Evolutionary conservation across 2,113 vertebrate species (phyloP).

Genomic region (Fregetta grallaria): DNA sequence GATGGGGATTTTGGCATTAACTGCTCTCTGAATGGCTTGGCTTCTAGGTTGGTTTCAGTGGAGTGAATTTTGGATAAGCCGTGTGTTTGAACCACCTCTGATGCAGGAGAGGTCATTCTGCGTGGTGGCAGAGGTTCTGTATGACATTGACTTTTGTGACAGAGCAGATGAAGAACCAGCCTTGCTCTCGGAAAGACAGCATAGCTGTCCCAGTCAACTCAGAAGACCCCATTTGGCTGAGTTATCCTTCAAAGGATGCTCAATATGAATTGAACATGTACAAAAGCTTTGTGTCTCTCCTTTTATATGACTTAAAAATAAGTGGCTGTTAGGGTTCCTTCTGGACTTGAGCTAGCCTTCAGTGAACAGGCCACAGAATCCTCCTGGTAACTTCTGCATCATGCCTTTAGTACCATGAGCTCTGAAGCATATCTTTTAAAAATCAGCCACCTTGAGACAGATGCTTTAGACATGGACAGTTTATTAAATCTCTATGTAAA

Average conservation of each 20-base stretch:
- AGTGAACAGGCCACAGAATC: neutral
- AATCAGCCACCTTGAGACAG: neutral
- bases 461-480: neutral
- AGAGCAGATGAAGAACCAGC: neutral
- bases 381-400: neutral
- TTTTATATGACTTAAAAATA: neutral
- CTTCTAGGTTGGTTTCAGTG: neutral
- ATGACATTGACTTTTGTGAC: neutral
- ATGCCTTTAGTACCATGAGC: neutral
- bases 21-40: neutral
- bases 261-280: neutral
- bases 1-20: neutral
- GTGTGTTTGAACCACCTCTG: neutral
- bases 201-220: neutral
- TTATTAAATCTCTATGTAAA: neutral
- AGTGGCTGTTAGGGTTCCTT: neutral
- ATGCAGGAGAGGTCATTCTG: neutral
- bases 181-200: neutral
- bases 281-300: neutral
- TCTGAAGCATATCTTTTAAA: neutral
- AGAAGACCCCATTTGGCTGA: neutral
- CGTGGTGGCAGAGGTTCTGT: neutral
- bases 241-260: neutral
- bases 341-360: neutral
- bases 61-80: neutral